A percentile compares a stretch with the other conserved stretches of the same genome.
These are phyloP conservation scores for Apotomis betuletana DNA, from an alignment of 2,888 invertebrate species.

Conservation along the genomic window DNA sequence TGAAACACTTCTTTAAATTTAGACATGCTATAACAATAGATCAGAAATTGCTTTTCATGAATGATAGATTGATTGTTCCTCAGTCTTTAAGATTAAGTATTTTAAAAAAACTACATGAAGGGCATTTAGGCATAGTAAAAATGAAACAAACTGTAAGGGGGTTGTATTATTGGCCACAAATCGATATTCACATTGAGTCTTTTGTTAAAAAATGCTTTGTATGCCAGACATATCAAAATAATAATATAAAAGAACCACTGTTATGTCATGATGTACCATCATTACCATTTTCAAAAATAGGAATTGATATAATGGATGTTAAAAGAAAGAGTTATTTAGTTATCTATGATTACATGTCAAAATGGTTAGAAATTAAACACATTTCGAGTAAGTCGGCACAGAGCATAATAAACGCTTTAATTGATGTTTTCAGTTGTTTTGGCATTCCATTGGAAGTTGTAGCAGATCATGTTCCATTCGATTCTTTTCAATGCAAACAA, in stretches of 20 bases:
- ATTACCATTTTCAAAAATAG: slow-evolving; percentile 44
- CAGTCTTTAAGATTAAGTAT: slow-evolving; percentile 23
- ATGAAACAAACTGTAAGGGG: slow-evolving; percentile 49
- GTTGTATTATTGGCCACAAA: slow-evolving; percentile 55
- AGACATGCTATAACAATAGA: slow-evolving; percentile 34
- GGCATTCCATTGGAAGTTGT: slow-evolving; percentile 41
- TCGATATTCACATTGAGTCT: slow-evolving; percentile 50
- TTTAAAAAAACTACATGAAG: too few relatives aligned
- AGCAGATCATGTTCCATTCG: slow-evolving; percentile 35
- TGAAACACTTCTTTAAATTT: slow-evolving; percentile 42
- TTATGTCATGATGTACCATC: slow-evolving; percentile 40
- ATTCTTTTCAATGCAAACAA: slow-evolving; percentile 22
- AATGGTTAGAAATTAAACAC: slow-evolving; percentile 27
- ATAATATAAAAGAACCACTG: slow-evolving; percentile 44
- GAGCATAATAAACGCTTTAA: neutral
- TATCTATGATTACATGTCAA: slow-evolving; percentile 28
- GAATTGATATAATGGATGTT: slow-evolving; percentile 24
- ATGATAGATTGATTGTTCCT: slow-evolving; percentile 42
- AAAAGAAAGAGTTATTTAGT: slow-evolving; percentile 40
- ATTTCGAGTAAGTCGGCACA: too few relatives aligned
- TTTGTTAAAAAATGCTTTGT: slow-evolving; percentile 42
- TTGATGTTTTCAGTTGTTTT: slow-evolving; percentile 41
- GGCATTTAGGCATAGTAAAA: slow-evolving; percentile 51
- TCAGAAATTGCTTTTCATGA: slow-evolving; percentile 41
- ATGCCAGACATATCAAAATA: slow-evolving; percentile 47